These are phyloP conservation scores for Cryptophagus acutangulus DNA, from an alignment of 2,888 invertebrate genomes.

Conservation along the genomic window DNA sequence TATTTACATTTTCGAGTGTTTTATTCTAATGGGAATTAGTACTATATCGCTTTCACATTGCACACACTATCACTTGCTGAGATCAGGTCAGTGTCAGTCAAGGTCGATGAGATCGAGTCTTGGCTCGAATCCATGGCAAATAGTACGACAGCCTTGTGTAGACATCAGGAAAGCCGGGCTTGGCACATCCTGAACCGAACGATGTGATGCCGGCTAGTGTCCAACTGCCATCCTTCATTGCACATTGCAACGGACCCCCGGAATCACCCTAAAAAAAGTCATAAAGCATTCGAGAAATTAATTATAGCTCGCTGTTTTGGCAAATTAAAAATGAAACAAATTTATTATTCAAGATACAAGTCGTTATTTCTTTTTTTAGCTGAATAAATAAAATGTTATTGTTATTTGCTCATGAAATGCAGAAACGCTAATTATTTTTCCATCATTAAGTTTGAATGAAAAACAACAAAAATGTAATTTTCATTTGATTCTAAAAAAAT, in stretches of 20 bases:
- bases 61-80: constrained; percentile 3
- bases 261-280: constrained; percentile 78
- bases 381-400: no score
- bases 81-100: constrained; percentile 20
- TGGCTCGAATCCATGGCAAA: constrained; percentile 67
- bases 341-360: no score
- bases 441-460: no score
- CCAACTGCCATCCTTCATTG: constrained; percentile 74
- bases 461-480: no score
- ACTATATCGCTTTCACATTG: constrained; percentile 20
- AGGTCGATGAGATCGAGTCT: constrained; percentile 13
- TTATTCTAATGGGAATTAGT: no score
- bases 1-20: constrained; percentile 11
- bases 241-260: constrained; percentile 85
- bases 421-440: no score
- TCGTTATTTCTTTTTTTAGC: no score
- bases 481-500: no score
- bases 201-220: constrained; percentile 84
- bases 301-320: no score
- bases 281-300: no score
- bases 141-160: constrained; percentile 82
- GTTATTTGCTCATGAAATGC: no score
- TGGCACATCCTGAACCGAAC: constrained; percentile 87
- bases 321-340: no score
- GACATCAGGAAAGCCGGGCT: constrained; percentile 83